A percentile compares a stretch with the other conserved stretches of the same genome.
phyloP scores from a whole-genome alignment of 2,888 invertebrate species.

The Folsomia candida region DNA sequence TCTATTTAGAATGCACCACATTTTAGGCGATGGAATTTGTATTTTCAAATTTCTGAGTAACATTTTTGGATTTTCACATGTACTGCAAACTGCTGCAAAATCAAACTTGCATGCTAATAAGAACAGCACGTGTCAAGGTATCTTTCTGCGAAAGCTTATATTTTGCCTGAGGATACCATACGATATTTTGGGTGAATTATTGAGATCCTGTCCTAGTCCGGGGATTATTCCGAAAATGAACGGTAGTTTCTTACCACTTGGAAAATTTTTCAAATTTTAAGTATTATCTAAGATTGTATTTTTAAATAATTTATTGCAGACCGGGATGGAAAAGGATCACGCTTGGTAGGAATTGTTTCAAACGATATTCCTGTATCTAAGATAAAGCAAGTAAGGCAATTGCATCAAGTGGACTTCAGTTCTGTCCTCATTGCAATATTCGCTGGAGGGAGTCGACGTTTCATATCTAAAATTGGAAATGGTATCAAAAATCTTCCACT shows the following conservation, averaged over 20 bases:
- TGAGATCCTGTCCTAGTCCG: neutral
- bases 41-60: neutral
- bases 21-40: conserved; percentile 2
- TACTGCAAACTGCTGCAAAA: neutral
- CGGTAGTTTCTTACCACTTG: neutral
- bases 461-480: neutral
- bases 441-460: neutral
- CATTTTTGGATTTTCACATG: neutral
- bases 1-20: neutral
- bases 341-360: neutral
- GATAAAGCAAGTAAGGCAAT: neutral
- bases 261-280: neutral
- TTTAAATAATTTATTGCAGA: neutral
- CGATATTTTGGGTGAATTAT: neutral
- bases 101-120: neutral
- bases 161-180: neutral
- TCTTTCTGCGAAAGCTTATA: neutral
- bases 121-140: neutral
- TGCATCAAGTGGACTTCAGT: neutral
- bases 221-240: neutral
- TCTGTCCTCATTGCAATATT: neutral
- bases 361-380: neutral
- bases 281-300: neutral
- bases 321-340: neutral
- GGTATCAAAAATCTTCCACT: neutral